A percentile compares a stretch with the other conserved stretches of the same genome.
phyloP scores from a whole-genome alignment of 2,888 invertebrate species.

The Herminia tarsipennalis region DNA sequence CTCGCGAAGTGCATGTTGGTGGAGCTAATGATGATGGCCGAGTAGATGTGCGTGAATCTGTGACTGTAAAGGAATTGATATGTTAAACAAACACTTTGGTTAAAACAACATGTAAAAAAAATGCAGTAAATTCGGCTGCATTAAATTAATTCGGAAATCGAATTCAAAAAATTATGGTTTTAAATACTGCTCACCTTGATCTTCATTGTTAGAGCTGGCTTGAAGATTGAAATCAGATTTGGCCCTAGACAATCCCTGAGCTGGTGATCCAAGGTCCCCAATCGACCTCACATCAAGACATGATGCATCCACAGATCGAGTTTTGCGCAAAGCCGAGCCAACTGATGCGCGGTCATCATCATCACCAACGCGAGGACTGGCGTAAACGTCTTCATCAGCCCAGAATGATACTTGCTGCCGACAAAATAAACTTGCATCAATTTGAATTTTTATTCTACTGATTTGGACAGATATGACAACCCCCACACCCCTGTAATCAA shows the following conservation, averaged over 20 bases:
- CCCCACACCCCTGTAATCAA: too few relatives aligned
- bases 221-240: constrained; percentile 95
- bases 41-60: constrained; percentile 71
- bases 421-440: constrained; percentile 6
- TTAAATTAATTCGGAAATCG: too few relatives aligned
- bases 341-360: constrained; percentile 91
- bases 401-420: constrained; percentile 91
- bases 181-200: constrained; percentile 86
- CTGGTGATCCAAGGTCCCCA: constrained; percentile 87
- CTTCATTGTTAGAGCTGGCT: constrained; percentile 89
- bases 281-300: constrained; percentile 93
- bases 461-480: too few relatives aligned
- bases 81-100: neutral
- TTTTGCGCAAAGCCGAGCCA: constrained; percentile 93
- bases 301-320: constrained; percentile 95
- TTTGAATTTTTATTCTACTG: neutral
- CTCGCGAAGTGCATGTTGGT: constrained; percentile 84
- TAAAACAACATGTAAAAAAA: too few relatives aligned
- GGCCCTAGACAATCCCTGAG: constrained; percentile 90
- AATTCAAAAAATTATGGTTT: too few relatives aligned
- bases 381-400: constrained; percentile 91
- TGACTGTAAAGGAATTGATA: constrained; percentile 47
- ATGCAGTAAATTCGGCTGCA: too few relatives aligned
- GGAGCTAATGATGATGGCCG: constrained; percentile 89
- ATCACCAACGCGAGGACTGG: constrained; percentile 87